Base-by-base conservation (phyloP, 2,888 invertebrate genomes). In the Apodemia duryi region DNA sequence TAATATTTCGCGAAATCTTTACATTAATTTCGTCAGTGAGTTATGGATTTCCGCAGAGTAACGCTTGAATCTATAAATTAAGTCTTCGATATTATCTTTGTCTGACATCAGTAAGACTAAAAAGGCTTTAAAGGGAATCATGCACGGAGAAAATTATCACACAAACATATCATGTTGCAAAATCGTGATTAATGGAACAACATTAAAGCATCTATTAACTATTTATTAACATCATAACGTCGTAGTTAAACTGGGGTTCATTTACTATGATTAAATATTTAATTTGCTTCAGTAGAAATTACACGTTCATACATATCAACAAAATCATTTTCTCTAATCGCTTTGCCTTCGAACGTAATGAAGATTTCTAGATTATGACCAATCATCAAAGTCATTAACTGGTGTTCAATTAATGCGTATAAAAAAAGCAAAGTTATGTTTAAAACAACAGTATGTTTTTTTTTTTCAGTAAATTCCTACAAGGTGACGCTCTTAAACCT, bases 151-250 rank as follows among this genome's bases (percentile, higher is more conserved):
- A 13, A 46, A 46, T 46, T 46, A 46, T 2, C 13, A 13, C 46
- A 13, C 46, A 46, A 46, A 4, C 21, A 21, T 51, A 51, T 21
- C 49, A 51, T 51, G 49, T 51, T 7, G 49, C 49, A 51, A 21
- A 35, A 60, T 32, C 60, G 60, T 60, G 35, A 60, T 60, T 32
- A 32, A 60, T 60, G 49, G 21, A 60, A 10, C 60, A 9, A 60
- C 60, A 35, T 60, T 60, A 35, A 57, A 60, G 13, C 29, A 28
- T 38, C 54, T 54, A 46, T 63, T 63, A 46, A 46, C 63, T 49
- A 63, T 63, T 49, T 49, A 49, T 63, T 63, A 29, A 13, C 43
- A 63, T 49, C 51, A 63, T 13, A 51, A 43, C 49, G 43, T 49
- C 43, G 49, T 11, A 51, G 29, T 28, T 54, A 54, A 54, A 51